Evolutionary conservation across 2,888 invertebrate genomes (phyloP).

Genomic region (Thereva unica): DNA sequence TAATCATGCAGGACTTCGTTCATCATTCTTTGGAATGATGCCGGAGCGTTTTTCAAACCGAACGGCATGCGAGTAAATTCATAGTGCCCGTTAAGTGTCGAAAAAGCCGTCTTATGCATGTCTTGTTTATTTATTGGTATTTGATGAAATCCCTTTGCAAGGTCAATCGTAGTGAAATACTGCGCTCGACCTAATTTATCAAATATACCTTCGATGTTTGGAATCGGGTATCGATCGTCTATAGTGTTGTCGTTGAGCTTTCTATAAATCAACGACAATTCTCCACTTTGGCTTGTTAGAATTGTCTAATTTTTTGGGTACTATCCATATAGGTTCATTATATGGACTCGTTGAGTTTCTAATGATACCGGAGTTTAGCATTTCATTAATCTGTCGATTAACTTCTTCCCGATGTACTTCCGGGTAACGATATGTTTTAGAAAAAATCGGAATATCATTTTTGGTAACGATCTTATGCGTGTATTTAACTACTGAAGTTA

Average conservation of each 20-base stretch:
- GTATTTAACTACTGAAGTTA: slow-evolving; percentile 9
- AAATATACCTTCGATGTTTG: slow-evolving; percentile 34
- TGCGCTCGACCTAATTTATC: slow-evolving; percentile 29
- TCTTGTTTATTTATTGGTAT: slow-evolving; percentile 33
- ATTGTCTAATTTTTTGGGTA: slow-evolving; percentile 42
- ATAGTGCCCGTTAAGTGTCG: slow-evolving; percentile 32
- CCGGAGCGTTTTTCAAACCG: slow-evolving; percentile 22
- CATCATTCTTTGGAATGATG: slow-evolving; percentile 17
- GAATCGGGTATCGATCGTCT: slow-evolving; percentile 36
- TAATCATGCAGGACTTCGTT: slow-evolving; percentile 34
- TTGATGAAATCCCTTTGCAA: slow-evolving; percentile 39
- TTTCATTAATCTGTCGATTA: slow-evolving; percentile 39
- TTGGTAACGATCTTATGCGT: slow-evolving; percentile 25
- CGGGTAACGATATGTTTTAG: slow-evolving; percentile 37
- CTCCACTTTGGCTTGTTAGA: slow-evolving; percentile 30
- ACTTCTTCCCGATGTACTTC: slow-evolving; percentile 39
- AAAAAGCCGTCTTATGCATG: slow-evolving; percentile 37
- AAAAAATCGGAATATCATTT: slow-evolving; percentile 37
- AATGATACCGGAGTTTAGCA: slow-evolving; percentile 44
- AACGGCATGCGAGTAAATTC: slow-evolving; percentile 34
- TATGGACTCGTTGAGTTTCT: background rate
- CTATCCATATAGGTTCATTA: slow-evolving; percentile 43
- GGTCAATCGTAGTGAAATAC: slow-evolving; percentile 30
- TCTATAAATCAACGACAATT: slow-evolving; percentile 36
- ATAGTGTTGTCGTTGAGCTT: slow-evolving; percentile 11